Conservation (phyloP, 2,888 invertebrate species). For the Belgica antarctica region DNA sequence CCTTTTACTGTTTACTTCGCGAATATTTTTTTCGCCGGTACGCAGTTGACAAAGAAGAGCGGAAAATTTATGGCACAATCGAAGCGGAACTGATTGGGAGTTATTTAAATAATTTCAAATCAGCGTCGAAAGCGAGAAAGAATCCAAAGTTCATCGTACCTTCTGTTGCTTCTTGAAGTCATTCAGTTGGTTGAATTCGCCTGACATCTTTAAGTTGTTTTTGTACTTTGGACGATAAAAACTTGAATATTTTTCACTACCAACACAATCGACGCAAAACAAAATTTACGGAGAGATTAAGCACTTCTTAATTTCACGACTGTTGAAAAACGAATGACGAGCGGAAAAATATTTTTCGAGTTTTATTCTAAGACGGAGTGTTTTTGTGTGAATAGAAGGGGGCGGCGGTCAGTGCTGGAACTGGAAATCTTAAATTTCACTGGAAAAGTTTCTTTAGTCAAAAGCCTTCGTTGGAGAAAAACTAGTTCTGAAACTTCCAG, state of each 20-base stretch:
- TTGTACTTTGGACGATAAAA: neutral
- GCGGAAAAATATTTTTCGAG: conserved; percentile 16
- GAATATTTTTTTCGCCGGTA: conserved; percentile 12
- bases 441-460: neutral
- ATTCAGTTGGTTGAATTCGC: conserved; percentile 16
- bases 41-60: neutral
- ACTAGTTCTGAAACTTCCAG: neutral
- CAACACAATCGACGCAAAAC: neutral
- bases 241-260: neutral
- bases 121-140: neutral
- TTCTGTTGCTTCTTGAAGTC: conserved; percentile 23
- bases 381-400: neutral
- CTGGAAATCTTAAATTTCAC: neutral
- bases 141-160: conserved; percentile 36
- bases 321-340: conserved; percentile 12
- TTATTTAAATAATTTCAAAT: neutral
- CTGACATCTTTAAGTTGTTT: conserved; percentile 11
- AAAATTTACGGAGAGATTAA: no score
- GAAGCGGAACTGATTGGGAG: neutral
- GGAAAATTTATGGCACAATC: neutral
- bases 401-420: neutral
- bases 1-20: neutral
- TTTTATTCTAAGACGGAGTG: conserved; percentile 35
- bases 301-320: conserved; percentile 30
- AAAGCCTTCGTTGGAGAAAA: neutral